phyloP scores from a whole-genome alignment of 53 echinoderm and acorn worm species.

The Echinometra lucunter region DNA sequence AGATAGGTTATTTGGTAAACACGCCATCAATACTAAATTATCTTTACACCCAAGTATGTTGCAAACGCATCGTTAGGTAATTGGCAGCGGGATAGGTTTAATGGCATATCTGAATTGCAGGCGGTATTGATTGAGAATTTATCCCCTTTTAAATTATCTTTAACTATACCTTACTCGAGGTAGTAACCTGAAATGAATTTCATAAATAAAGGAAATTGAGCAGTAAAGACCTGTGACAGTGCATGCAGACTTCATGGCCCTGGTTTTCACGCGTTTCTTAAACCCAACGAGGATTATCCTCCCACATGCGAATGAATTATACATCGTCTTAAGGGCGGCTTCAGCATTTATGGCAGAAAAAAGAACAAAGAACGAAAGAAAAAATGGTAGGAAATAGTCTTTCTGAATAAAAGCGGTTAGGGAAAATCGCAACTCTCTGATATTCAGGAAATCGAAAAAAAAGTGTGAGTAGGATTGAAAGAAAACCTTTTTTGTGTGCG shows the following conservation, averaged over 20 bases:
- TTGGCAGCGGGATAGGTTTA: neutral
- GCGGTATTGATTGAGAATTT: neutral
- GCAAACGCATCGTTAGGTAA: neutral
- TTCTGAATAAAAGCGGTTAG: neutral
- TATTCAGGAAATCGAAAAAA: neutral
- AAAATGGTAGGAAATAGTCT: neutral
- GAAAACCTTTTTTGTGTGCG: neutral
- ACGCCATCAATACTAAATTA: constrained; percentile 4
- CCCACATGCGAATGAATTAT: neutral
- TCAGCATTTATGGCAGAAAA: neutral
- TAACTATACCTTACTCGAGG: neutral
- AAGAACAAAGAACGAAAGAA: no score
- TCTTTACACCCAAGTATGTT: neutral
- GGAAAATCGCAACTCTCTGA: neutral
- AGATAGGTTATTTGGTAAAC: neutral
- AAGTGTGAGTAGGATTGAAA: neutral
- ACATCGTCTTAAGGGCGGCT: neutral
- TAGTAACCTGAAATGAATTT: neutral
- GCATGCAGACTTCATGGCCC: neutral
- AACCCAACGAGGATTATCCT: neutral
- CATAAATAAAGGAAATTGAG: neutral
- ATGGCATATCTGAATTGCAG: neutral
- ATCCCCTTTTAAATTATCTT: neutral
- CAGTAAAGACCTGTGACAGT: neutral
- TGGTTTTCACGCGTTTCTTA: neutral